Evolutionary conservation across 2,113 vertebrate genomes (phyloP).

Genomic region (Tyto alba): DNA sequence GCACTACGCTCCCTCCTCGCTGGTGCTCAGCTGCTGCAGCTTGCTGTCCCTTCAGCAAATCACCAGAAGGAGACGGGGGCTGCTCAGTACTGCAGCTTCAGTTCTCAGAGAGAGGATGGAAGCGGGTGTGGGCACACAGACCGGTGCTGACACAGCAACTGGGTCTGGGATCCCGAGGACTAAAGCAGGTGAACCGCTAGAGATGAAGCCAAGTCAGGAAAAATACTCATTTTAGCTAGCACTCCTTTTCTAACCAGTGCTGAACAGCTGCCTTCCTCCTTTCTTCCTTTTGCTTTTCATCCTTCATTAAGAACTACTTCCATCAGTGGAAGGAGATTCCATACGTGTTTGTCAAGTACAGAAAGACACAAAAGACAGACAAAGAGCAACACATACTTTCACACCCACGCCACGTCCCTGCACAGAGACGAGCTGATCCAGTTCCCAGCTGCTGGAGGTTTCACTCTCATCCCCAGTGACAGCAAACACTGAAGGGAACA

Average conservation of each 20-base stretch:
- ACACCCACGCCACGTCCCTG: not conserved
- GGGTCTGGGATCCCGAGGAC: not conserved
- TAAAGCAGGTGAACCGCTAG: not conserved
- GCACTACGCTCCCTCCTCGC: not conserved
- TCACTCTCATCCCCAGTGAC: not conserved
- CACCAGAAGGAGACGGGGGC: not conserved
- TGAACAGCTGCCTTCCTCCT: not conserved
- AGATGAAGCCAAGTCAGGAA: not conserved
- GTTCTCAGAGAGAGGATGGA: not conserved
- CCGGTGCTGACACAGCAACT: not conserved
- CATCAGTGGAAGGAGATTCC: too few species aligned
- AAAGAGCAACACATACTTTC: not conserved
- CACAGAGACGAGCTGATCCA: not conserved
- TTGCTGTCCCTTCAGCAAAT: not conserved
- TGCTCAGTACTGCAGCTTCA: not conserved
- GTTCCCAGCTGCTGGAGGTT: not conserved
- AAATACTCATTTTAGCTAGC: too few species aligned
- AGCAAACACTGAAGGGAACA: not conserved
- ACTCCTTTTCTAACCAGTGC: not conserved
- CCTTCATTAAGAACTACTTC: not conserved
- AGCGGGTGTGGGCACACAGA: not conserved
- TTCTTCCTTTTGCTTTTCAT: not conserved
- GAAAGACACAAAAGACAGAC: not conserved
- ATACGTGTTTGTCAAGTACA: rapidly evolving
- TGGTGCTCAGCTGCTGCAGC: not conserved